phyloP scores from a whole-genome alignment of 2,888 invertebrate genomes.

The Cheilosia grossa region DNA sequence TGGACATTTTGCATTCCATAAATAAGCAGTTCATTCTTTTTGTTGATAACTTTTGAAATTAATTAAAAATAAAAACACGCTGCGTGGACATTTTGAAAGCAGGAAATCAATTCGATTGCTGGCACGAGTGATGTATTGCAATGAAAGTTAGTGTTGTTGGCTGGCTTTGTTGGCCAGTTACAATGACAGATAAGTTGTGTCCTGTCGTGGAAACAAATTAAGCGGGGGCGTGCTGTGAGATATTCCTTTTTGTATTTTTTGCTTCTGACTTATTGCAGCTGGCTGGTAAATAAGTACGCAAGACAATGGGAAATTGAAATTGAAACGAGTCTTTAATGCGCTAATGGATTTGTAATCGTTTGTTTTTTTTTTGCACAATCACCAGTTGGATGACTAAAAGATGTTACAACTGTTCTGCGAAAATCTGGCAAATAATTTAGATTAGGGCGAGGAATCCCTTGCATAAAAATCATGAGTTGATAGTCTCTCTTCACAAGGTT shows the following conservation, averaged over 20 bases:
- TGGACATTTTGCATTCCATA: not conserved
- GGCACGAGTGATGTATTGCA: constrained; percentile 8
- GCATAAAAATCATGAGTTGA: no score
- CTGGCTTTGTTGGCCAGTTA: constrained; percentile 23
- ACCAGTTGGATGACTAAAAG: no score
- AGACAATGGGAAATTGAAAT: not conserved
- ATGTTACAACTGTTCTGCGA: no score
- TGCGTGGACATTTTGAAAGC: constrained; percentile 45
- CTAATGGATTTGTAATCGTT: no score
- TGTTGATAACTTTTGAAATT: constrained; percentile 10
- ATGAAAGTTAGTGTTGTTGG: constrained; percentile 16
- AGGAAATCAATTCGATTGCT: constrained; percentile 32
- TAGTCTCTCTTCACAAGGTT: no score
- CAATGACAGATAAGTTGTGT: constrained; percentile 6
- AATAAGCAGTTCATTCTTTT: constrained; percentile 6
- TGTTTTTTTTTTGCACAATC: no score
- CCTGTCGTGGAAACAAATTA: not conserved
- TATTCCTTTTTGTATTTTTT: not conserved
- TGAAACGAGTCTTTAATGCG: no score
- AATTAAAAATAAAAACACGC: constrained; percentile 15
- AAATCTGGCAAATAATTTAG: no score
- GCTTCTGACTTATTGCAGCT: constrained; percentile 10
- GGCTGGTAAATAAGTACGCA: not conserved
- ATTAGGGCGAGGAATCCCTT: no score
- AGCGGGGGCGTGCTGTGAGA: not conserved